phyloP scores from a whole-genome alignment of 2,888 invertebrate genomes.

The Nemurella pictetii region DNA sequence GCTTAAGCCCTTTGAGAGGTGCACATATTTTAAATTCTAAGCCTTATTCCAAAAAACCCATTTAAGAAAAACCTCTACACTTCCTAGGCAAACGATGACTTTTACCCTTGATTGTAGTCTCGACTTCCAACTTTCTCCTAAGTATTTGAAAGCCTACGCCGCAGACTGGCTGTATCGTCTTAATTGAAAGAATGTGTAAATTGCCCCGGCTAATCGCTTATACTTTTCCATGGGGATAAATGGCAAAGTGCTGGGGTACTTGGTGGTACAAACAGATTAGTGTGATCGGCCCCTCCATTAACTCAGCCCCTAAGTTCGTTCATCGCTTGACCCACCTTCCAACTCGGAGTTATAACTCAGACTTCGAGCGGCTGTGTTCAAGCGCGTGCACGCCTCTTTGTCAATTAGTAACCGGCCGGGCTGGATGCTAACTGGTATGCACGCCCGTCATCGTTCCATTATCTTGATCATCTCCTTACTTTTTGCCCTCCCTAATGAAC shows the following conservation, averaged over 20 bases:
- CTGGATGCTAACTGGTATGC: not conserved
- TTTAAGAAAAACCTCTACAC: not conserved
- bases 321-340: not conserved
- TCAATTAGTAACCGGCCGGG: not conserved
- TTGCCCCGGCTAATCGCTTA: not conserved
- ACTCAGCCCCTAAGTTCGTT: not conserved
- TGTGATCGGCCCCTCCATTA: conserved; percentile 1
- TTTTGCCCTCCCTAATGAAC: not conserved
- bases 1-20: not conserved
- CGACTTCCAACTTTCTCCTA: not conserved
- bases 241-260: conserved; percentile 1
- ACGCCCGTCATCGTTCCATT: not conserved
- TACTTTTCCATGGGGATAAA: not conserved
- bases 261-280: conserved; percentile 17
- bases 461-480: not conserved
- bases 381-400: not conserved
- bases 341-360: not conserved
- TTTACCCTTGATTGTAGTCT: not conserved
- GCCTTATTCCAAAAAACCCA: not conserved
- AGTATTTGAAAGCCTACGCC: not conserved
- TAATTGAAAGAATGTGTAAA: not conserved
- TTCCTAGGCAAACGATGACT: not conserved
- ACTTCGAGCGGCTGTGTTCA: not conserved
- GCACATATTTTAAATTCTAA: not conserved
- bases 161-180: not conserved